phyloP scores from a whole-genome alignment of 2,797 vertebrate species.

The Lithobates pipiens region DNA sequence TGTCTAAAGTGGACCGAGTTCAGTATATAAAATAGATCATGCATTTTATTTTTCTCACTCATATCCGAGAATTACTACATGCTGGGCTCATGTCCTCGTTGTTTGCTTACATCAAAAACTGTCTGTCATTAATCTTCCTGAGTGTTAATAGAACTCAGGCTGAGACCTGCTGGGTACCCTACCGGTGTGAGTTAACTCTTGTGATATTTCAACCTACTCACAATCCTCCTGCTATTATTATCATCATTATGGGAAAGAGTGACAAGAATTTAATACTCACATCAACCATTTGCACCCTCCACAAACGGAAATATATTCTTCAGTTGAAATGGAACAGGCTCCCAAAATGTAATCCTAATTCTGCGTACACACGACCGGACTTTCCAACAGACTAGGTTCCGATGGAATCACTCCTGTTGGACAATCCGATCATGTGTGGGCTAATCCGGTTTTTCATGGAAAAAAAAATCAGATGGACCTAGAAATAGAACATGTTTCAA shows the following conservation, averaged over 20 bases:
- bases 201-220: conserved; percentile 16
- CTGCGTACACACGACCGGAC: too few relatives aligned
- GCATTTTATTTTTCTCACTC: conserved; percentile 54
- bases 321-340: not conserved
- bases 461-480: too few relatives aligned
- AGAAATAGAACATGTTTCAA: too few relatives aligned
- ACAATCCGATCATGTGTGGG: too few relatives aligned
- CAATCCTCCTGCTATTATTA: not conserved
- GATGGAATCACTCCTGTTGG: too few relatives aligned
- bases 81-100: conserved; percentile 36
- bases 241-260: conserved; percentile 11
- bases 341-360: too few relatives aligned
- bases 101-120: conserved; percentile 49
- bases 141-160: conserved; percentile 60
- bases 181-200: conserved; percentile 25
- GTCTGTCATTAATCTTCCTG: conserved; percentile 57
- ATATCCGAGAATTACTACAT: conserved; percentile 34
- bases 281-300: not conserved
- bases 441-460: too few relatives aligned
- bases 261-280: not conserved
- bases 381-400: too few relatives aligned
- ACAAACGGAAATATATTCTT: not conserved
- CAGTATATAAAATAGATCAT: conserved; percentile 44
- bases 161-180: conserved; percentile 49
- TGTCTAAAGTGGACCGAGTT: not conserved